Conservation (phyloP, 2,797 vertebrate genomes). For the Acanthornis magna region DNA sequence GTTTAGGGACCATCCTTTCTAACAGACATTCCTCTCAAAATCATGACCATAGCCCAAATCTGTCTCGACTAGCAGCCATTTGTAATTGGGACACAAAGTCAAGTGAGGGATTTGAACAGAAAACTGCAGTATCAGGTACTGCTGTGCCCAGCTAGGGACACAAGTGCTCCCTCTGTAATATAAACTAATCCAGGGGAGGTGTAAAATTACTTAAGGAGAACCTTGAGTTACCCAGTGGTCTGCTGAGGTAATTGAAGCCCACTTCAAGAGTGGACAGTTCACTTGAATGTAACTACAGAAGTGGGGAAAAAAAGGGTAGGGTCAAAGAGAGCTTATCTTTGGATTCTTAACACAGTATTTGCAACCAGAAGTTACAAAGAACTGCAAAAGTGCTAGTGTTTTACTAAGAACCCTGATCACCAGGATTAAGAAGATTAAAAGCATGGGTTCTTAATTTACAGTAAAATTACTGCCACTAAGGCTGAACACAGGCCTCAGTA, state of each 20-base stretch:
- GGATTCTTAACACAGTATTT: neutral
- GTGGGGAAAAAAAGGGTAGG: neutral
- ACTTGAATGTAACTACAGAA: neutral
- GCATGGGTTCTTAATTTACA: neutral
- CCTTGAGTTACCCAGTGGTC: neutral
- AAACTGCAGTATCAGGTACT: neutral
- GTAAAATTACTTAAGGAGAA: neutral
- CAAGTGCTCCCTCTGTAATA: no score
- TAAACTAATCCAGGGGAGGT: neutral
- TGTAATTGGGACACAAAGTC: neutral
- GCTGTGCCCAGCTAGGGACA: neutral
- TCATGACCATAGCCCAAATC: neutral
- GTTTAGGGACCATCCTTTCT: neutral
- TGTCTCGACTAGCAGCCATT: neutral
- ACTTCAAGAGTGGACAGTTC: neutral
- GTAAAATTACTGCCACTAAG: neutral
- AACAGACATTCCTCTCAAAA: neutral
- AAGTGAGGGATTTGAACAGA: neutral
- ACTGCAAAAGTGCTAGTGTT: neutral
- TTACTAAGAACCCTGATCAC: neutral
- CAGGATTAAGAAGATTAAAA: neutral
- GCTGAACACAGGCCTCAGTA: neutral
- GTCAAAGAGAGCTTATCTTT: neutral
- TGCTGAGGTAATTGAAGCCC: neutral
- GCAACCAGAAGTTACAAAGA: neutral